Base-by-base conservation (phyloP, 2,888 invertebrate genomes). In the Folsomia candida region DNA sequence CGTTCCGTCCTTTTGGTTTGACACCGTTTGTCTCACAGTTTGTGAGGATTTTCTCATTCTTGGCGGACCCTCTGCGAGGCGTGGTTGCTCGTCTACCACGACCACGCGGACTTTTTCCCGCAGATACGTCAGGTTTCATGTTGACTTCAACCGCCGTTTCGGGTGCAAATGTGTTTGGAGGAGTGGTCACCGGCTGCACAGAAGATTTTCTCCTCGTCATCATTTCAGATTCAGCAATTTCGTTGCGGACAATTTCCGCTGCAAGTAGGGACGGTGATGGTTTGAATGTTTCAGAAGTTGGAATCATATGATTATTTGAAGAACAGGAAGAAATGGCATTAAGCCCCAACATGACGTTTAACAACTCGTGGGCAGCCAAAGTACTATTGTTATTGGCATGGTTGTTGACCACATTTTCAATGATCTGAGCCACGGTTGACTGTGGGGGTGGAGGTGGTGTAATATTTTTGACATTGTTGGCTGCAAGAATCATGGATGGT, bases 341-440 rank as follows among this genome's bases (percentile, higher is more conserved):
- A 20, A 26, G 60, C 3, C 60, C 60, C n/a, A 64, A 25, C 37
- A 64, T 64, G 37, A 37, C 63, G 25, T 37, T 64, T 20, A 64
- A 24, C 18, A 64, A 22, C n/a, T 64, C 63, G 20, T 64, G 63
- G 2, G 63, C 63, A 20, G 20, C 63, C 3, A 64, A 2, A 2
- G 20, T 2, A 64, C 51, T 24, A 26, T 9, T 64, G 25, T 64
- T 64, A 26, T 64, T 64, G 14, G 76, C 70, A 61, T 80, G 80
- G 76, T 79, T 80, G 75, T 79, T 80, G 24, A 80, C 78, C 54
- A 80, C 77, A 68, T 78, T 80, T 74, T 80, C 80, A 69, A 80
- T 80, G 4, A 80, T 78, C 54, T 80, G 80, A 69, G 80, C 80
- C 22, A 78, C 78, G 0, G 77, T 76, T 2, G 78, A 78, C 51